phyloP scores from a whole-genome alignment of 2,888 invertebrate genomes.

The Autographa pulchrina region DNA sequence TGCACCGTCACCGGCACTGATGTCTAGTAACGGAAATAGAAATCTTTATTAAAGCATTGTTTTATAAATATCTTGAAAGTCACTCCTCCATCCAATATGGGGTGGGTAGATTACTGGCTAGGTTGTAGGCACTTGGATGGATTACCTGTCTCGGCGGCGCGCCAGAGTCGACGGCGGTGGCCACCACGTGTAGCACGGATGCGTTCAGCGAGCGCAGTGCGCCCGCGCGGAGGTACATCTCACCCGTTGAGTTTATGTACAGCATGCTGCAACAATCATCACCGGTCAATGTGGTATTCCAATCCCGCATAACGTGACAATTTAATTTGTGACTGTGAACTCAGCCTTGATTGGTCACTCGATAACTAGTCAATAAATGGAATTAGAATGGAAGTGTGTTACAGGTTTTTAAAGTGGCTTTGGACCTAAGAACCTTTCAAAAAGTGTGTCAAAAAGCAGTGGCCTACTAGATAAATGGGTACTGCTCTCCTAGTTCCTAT shows the following conservation, averaged over 20 bases:
- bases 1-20: conserved; percentile 92
- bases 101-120: too few relatives aligned
- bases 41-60: neutral
- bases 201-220: conserved; percentile 84
- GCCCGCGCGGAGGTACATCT: conserved; percentile 90
- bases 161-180: conserved; percentile 95
- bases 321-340: too few relatives aligned
- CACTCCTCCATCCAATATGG: too few relatives aligned
- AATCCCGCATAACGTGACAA: neutral
- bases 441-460: too few relatives aligned
- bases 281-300: neutral
- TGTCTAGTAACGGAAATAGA: conserved; percentile 70
- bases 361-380: too few relatives aligned
- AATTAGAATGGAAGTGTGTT: too few relatives aligned
- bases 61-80: too few relatives aligned
- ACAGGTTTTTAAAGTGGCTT: too few relatives aligned
- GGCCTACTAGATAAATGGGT: too few relatives aligned
- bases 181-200: conserved; percentile 93
- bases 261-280: conserved; percentile 87
- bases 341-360: too few relatives aligned
- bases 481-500: too few relatives aligned
- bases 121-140: neutral
- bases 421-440: too few relatives aligned
- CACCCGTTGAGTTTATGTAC: conserved; percentile 91
- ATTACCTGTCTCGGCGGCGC: conserved; percentile 93